Base-by-base conservation (phyloP, 2,797 vertebrate genomes). In the Decapterus maruadsi region DNA sequence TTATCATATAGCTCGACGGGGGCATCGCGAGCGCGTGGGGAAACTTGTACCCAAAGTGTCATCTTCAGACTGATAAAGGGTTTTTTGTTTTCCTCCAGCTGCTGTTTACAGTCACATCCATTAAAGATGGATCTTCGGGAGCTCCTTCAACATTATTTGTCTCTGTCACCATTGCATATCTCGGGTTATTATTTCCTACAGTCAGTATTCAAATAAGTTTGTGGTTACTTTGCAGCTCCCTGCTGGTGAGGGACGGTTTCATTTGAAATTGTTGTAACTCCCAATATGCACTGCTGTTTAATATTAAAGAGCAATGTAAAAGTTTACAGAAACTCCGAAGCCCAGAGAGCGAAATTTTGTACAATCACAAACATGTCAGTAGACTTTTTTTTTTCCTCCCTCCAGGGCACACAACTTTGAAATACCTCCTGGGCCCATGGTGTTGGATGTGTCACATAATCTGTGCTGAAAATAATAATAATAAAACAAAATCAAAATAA, bases 1-100 rank as follows among this genome's bases (percentile, higher is more conserved):
- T 90, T 84, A 86, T 81, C 51, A 78, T 78, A 82, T 67, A 82
- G 74, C 53, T 72, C 59, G 80, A 77, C 4, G 9, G 51, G 17
- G 54, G 66, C 63, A 78, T 81, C 64, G 59, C 14, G 38, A 67
- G 54, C 75, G 63, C 68, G 80, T 70, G 34, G 45, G 34, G 48
- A 73, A 70, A 64, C 48, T 63, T 73, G 34, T 59, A 59, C 55
- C 69, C 51, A 66, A 72, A 75, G 34, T 55, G 59, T 54, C 51
- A 72, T 78, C 67, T 65, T 71, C 22, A 56, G 45, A 71, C 60
- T 56, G 34, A 75, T 20, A 65, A 70, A 36, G 4, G 14, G 29
- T 58, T 34, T 45, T 34, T 34, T 34, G 11, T 61, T 64, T 22
- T 48, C 51, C 63, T 5, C 57, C 46, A 63, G 59, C 63, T 71